Conservation (phyloP, 2,113 vertebrate species). For the Bujurquina vittata region DNA sequence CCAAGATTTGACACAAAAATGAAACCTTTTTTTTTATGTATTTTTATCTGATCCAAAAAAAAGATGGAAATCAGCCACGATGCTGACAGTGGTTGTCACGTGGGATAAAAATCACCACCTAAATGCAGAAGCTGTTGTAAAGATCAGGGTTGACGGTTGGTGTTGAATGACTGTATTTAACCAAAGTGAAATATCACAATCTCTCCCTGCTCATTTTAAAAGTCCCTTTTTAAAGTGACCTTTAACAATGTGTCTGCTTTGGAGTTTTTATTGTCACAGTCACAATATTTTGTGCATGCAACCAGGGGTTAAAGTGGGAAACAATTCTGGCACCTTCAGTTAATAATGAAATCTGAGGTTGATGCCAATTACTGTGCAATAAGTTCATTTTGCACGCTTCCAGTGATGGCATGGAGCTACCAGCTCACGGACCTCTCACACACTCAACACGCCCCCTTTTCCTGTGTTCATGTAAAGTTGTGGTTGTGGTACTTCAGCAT, state of each 20-base stretch:
- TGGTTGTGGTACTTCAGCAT: neutral
- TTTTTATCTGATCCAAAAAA: too few species aligned
- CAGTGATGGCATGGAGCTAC: neutral
- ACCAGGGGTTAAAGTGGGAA: neutral
- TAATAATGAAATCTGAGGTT: neutral
- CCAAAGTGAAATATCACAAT: neutral
- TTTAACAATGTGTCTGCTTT: neutral
- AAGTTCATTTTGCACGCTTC: neutral
- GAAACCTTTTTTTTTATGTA: too few species aligned
- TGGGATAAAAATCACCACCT: neutral
- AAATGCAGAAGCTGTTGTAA: neutral
- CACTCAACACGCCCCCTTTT: accelerated
- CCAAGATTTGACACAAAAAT: neutral
- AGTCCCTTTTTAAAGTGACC: neutral
- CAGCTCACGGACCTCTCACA: neutral
- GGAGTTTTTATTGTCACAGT: neutral
- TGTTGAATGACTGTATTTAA: neutral
- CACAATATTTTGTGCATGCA: neutral
- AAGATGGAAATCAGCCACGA: too few species aligned
- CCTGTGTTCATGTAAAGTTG: neutral
- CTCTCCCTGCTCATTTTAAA: neutral
- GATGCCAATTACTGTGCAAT: neutral
- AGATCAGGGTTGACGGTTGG: neutral
- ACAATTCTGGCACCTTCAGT: neutral
- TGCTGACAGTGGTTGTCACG: neutral